These are phyloP conservation scores for Phodopus roborovskii DNA, from an alignment of 2,113 vertebrate genomes.

Conservation along the genomic window DNA sequence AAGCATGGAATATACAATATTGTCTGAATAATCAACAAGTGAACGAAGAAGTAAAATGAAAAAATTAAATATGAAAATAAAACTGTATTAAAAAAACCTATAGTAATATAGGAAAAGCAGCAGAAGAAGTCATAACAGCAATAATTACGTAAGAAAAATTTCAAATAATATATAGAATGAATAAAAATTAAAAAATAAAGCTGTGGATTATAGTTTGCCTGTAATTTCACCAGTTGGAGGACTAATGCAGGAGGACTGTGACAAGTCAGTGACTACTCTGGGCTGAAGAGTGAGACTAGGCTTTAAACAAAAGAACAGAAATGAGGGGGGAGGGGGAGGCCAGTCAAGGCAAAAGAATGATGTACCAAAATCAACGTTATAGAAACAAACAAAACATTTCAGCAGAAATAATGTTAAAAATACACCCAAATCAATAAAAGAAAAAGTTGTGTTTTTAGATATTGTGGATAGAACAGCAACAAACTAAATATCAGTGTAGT, in stretches of 20 bases:
- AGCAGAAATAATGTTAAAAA: not conserved
- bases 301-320: not conserved
- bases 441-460: not conserved
- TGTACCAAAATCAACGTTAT: not conserved
- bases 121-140: not conserved
- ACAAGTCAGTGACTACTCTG: not conserved
- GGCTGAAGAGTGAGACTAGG: not conserved
- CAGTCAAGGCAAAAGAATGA: not conserved
- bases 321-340: no score
- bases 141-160: not conserved
- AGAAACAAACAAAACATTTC: no score
- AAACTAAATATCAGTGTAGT: not conserved
- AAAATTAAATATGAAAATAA: not conserved
- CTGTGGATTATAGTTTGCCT: not conserved
- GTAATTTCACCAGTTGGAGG: not conserved
- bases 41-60: not conserved
- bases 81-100: not conserved
- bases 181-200: not conserved
- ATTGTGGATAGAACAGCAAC: not conserved
- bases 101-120: not conserved
- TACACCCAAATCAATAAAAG: not conserved
- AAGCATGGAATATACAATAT: not conserved
- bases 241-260: not conserved
- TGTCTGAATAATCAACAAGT: not conserved
- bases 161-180: not conserved